These are phyloP conservation scores for Micromesistius poutassou DNA, from an alignment of 2,797 vertebrate genomes.

Conservation along the genomic window DNA sequence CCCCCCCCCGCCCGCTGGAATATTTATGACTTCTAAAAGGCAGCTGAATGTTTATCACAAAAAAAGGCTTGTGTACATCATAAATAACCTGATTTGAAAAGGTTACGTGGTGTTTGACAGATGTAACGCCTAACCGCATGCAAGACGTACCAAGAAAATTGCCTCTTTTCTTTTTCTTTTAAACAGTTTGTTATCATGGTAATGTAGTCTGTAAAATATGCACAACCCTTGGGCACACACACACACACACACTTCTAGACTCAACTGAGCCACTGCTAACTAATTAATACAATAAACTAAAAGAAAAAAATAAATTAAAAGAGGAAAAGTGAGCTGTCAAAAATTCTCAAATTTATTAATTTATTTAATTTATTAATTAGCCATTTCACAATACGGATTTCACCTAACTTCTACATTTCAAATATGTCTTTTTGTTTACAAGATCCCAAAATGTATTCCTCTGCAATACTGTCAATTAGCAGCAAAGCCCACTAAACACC, in stretches of 20 bases:
- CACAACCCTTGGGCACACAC: background rate
- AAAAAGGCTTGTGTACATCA: conserved; percentile 38
- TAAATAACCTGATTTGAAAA: conserved; percentile 65
- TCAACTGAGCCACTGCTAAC: background rate
- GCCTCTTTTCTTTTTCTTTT: background rate
- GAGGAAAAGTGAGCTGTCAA: background rate
- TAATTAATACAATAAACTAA: background rate
- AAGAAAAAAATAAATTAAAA: no score
- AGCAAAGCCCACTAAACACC: background rate
- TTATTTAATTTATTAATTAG: background rate
- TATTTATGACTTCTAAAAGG: conserved; percentile 52
- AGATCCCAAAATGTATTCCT: background rate
- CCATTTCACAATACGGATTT: background rate
- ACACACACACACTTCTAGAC: no score
- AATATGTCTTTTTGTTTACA: background rate
- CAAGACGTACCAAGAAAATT: background rate
- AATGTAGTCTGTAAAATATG: background rate
- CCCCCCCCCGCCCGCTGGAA: conserved; percentile 38
- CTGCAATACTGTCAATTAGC: background rate
- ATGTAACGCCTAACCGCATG: background rate
- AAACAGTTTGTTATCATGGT: background rate
- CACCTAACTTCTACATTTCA: background rate
- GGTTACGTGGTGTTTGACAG: conserved; percentile 55
- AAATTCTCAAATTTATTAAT: background rate
- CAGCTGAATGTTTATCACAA: conserved; percentile 22